phyloP scores from a whole-genome alignment of 1,140 invertebrate genomes.

The Formica selysi region DNA sequence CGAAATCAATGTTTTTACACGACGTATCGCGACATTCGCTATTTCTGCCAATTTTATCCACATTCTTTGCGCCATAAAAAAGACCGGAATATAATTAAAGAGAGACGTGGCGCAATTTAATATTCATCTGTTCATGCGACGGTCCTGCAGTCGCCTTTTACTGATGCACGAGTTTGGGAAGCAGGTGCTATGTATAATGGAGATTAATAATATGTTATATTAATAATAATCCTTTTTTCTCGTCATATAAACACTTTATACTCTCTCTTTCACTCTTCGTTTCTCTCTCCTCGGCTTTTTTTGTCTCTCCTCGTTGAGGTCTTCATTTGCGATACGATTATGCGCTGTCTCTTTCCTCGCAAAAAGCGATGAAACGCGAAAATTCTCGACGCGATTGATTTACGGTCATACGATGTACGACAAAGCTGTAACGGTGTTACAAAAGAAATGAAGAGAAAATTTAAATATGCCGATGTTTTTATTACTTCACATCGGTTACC shows the following conservation, averaged over 20 bases:
- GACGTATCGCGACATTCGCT: background rate
- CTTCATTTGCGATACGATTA: conserved; percentile 71
- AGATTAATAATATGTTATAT: conserved; percentile 23
- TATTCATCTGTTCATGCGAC: conserved; percentile 14
- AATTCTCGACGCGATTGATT: conserved; percentile 78
- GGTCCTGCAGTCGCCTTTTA: no score
- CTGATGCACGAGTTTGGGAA: background rate
- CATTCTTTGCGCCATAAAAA: conserved; percentile 10
- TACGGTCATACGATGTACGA: conserved; percentile 75
- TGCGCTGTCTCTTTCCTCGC: conserved; percentile 57
- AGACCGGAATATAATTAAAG: conserved; percentile 11
- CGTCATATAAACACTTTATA: background rate
- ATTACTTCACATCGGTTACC: conserved; percentile 26
- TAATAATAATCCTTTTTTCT: conserved; percentile 14
- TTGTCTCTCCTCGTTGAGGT: conserved; percentile 65
- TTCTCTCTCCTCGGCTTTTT: conserved; percentile 18
- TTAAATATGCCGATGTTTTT: conserved; percentile 74
- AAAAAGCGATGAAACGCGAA: conserved; percentile 81
- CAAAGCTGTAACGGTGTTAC: conserved; percentile 84
- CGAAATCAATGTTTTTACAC: background rate
- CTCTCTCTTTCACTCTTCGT: background rate
- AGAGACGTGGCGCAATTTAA: conserved; percentile 16
- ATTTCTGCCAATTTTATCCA: conserved; percentile 8
- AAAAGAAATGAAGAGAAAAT: conserved; percentile 81
- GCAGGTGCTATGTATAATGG: background rate